phyloP scores from a whole-genome alignment of 1,140 invertebrate genomes.

The Oncopodura yosiiana region DNA sequence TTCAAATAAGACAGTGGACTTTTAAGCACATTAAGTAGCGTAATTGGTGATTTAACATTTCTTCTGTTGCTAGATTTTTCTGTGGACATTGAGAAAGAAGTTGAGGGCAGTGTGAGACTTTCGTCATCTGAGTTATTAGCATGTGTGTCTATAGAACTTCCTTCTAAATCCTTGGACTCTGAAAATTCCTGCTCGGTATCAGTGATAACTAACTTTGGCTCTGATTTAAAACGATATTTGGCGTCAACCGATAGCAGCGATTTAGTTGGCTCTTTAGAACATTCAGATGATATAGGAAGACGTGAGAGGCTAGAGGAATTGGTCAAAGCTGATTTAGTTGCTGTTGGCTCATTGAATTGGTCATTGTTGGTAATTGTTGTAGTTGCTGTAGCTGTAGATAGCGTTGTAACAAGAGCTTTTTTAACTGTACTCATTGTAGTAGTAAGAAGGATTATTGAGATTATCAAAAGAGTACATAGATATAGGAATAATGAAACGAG shows the following conservation, averaged over 20 bases:
- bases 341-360: conserved; percentile 62
- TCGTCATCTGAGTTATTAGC: not conserved
- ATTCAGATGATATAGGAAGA: conserved; percentile 26
- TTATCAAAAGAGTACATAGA: conserved; percentile 26
- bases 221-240: conserved; percentile 30
- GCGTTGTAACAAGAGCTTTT: not conserved
- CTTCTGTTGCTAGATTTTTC: conserved; percentile 4
- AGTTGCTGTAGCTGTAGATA: conserved; percentile 46
- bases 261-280: too few species aligned
- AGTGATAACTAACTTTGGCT: conserved; percentile 8
- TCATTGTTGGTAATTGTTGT: conserved; percentile 66
- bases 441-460: not conserved
- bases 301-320: not conserved
- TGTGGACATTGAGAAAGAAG: not conserved
- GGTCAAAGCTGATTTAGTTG: too few species aligned
- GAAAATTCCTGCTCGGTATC: not conserved
- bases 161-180: not conserved
- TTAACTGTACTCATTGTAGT: not conserved
- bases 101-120: not conserved
- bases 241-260: too few species aligned
- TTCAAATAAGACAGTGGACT: conserved; percentile 14
- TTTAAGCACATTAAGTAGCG: conserved; percentile 16
- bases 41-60: conserved; percentile 7
- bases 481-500: conserved; percentile 30
- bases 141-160: not conserved